A percentile compares a stretch with the other conserved stretches of the same genome.
Conservation (phyloP, 2,113 vertebrate species). For the Ornithorhynchus anatinus region DNA sequence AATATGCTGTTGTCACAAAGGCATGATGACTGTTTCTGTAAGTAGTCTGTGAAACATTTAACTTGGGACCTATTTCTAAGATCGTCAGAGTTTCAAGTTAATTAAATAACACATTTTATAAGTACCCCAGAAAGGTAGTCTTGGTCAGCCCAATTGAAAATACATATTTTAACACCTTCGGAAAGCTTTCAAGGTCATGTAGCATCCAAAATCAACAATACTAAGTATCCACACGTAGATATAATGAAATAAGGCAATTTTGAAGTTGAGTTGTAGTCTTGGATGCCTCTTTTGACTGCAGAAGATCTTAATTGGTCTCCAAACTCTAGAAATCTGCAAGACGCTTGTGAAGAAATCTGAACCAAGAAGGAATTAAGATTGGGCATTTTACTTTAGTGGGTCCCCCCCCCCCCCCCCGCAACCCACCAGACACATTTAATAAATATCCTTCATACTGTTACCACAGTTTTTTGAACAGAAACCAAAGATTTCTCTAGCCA, state of each 20-base stretch:
- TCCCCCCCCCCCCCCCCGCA: background rate
- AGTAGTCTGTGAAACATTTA: background rate
- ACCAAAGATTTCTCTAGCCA: background rate
- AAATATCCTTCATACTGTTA: background rate
- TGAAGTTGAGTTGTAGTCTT: too few relatives aligned
- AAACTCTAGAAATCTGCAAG: background rate
- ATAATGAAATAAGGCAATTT: too few relatives aligned
- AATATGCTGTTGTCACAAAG: background rate
- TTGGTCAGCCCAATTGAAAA: constrained; percentile 34
- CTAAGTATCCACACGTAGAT: too few relatives aligned
- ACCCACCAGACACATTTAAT: too few relatives aligned
- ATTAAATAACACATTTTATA: background rate
- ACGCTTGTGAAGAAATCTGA: background rate
- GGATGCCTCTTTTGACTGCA: background rate
- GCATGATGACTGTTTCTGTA: background rate
- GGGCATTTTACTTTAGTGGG: fast-evolving
- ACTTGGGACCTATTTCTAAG: background rate
- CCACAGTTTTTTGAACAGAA: background rate
- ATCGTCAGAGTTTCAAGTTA: background rate
- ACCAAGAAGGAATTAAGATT: background rate
- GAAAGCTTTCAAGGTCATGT: constrained; percentile 36
- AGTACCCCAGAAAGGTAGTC: constrained; percentile 20
- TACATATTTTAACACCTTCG: constrained; percentile 35
- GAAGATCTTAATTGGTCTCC: background rate
- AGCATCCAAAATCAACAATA: too few relatives aligned